Evolutionary conservation across 2,797 vertebrate species (phyloP), one percentile per base, ranked within the genome.

Genomic region (Enteromius trimaculatus): DNA sequence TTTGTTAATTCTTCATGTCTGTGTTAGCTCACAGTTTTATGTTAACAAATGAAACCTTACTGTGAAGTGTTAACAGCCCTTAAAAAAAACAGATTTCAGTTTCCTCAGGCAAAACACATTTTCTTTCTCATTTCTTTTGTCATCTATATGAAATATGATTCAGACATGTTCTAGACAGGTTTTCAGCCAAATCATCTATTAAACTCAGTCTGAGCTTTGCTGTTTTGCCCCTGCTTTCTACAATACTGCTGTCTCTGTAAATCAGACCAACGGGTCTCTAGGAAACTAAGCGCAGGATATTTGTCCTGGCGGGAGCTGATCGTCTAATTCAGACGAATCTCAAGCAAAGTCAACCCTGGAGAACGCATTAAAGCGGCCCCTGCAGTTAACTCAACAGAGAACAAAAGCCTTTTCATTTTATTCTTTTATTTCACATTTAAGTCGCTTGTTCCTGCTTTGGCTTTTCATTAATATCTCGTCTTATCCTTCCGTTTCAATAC

Each of bases 271-370:
- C 58, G 66, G 60, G 58, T 60, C 69, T 31, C 21, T 31, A 53
- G 79, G 74, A 74, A 62, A 66, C 34, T 66, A 31, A 53, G 11
- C 47, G 44, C 79, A 29, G 68, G 47, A 62, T 69, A 69, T 75
- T 68, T 75, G 80, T 51, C 17, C 66, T 77, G 53, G 44, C 11
- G 37, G 74, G 74, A 39, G 34, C 70, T 26, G 62, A 69, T 79
- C 75, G 13, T 77, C 53, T 69, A 74, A 74, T 64, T 55, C 47
- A 79, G 76, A 62, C 47, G 79, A 60, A 71, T 82, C 80, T 83
- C 65, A 69, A 71, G 44, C 64, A 71, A 83, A 80, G 75, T 55
- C 71, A 44, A 77, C 39, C 49, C 77, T 83, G 21, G 58, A 72
- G 42, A 64, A 34, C 8, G 37, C 68, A 80, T 83, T 86, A 82